These are phyloP conservation scores for Cygnus buccinator DNA, from an alignment of 2,113 vertebrate species.

Conservation along the genomic window DNA sequence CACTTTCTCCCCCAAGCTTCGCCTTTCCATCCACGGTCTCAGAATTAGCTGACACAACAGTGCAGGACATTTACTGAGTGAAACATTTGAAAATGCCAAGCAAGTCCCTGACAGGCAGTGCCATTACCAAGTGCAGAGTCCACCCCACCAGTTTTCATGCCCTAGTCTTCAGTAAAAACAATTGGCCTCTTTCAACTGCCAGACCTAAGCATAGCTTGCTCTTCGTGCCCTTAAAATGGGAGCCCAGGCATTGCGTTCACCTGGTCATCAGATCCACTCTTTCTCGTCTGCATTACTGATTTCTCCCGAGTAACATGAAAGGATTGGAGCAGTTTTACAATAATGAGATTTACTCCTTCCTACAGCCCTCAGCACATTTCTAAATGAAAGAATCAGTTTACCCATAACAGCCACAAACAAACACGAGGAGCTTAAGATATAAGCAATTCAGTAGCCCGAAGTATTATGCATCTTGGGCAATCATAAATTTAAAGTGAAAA, in stretches of 20 bases:
- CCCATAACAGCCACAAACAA: background rate
- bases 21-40: background rate
- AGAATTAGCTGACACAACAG: constrained; percentile 1
- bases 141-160: background rate
- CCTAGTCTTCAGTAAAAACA: background rate
- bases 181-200: background rate
- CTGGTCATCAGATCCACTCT: background rate
- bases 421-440: background rate
- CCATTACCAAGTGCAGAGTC: background rate
- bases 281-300: background rate
- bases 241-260: background rate
- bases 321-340: background rate
- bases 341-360: background rate
- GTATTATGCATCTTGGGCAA: background rate
- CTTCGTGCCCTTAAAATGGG: background rate
- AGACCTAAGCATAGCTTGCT: background rate
- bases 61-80: background rate
- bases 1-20: background rate
- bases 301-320: background rate
- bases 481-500: constrained; percentile 42
- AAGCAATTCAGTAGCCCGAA: background rate
- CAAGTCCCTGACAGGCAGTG: background rate
- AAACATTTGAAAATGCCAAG: constrained; percentile 3
- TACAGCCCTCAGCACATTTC: background rate
- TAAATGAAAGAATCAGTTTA: constrained; percentile 45